These are phyloP conservation scores for Columbina picui DNA, from an alignment of 2,113 vertebrate species.

Conservation along the genomic window DNA sequence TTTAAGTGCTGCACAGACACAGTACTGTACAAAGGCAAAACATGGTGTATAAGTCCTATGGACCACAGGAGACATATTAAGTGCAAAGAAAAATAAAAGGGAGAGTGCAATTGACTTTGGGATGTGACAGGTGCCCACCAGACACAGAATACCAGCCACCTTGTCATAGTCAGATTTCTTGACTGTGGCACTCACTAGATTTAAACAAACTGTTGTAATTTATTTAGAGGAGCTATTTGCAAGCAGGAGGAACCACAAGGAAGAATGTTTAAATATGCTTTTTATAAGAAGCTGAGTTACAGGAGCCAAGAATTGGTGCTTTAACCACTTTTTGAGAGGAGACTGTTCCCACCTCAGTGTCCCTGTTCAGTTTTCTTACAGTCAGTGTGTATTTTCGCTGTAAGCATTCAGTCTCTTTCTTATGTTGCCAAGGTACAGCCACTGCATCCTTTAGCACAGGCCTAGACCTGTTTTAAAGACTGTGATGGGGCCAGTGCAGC, in stretches of 20 bases:
- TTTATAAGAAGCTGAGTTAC: background rate
- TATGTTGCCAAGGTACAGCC: background rate
- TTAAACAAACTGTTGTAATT: background rate
- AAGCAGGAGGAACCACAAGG: background rate
- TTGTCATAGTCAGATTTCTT: background rate
- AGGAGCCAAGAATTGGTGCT: background rate
- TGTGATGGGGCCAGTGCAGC: background rate
- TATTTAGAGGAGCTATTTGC: background rate
- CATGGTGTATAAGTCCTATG: background rate
- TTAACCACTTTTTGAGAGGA: background rate
- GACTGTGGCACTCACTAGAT: background rate
- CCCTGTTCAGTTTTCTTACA: background rate
- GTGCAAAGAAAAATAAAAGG: background rate
- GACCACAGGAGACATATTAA: background rate
- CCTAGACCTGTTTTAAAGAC: background rate
- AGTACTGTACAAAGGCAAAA: background rate
- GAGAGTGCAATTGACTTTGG: background rate
- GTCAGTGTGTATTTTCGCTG: background rate
- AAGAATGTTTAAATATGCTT: background rate
- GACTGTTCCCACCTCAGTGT: background rate
- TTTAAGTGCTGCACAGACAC: background rate
- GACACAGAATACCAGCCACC: background rate
- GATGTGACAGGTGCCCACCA: background rate
- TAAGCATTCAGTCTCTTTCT: background rate
- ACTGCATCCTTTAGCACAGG: background rate